Evolutionary conservation across 2,888 invertebrate genomes (phyloP).

Genomic region (Pammene aurita): DNA sequence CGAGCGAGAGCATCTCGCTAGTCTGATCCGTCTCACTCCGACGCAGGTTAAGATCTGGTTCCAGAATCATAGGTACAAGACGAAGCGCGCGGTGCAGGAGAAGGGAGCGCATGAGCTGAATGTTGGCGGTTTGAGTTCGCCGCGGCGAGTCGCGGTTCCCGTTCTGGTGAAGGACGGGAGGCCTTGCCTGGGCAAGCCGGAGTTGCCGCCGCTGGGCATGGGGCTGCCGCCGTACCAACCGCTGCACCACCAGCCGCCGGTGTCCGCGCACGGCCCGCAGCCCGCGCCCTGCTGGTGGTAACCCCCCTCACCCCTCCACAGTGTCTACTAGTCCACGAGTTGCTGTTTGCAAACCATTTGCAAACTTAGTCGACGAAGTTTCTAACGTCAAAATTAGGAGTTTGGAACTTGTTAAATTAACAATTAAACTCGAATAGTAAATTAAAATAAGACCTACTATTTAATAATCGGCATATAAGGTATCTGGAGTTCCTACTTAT

Average conservation of each 20-base stretch:
- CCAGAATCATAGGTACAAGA: slow-evolving; percentile 99
- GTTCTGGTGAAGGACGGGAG: slow-evolving; percentile 97
- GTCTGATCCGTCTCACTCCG: slow-evolving; percentile 96
- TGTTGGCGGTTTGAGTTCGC: slow-evolving; percentile 89
- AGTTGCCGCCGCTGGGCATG: slow-evolving; percentile 76
- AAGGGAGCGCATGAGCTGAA: slow-evolving; percentile 89
- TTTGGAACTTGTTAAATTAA: slow-evolving; percentile 46
- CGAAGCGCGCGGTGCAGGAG: slow-evolving; percentile 98
- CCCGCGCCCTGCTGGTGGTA: slow-evolving; percentile 84
- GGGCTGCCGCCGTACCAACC: slow-evolving; percentile 78
- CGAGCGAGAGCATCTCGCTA: slow-evolving; percentile 98
- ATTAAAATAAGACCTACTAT: slow-evolving; percentile 40
- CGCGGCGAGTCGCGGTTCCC: slow-evolving; percentile 96
- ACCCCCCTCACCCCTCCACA: slow-evolving; percentile 50
- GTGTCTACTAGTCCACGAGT: slow-evolving; percentile 71
- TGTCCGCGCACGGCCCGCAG: slow-evolving; percentile 67
- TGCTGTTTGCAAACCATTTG: slow-evolving; percentile 47
- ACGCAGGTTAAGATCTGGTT: slow-evolving; percentile 99
- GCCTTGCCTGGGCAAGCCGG: slow-evolving; percentile 88
- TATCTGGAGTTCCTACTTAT: slow-evolving; percentile 77
- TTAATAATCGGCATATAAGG: slow-evolving; percentile 57
- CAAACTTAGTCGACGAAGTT: slow-evolving; percentile 41
- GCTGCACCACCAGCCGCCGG: slow-evolving; percentile 73
- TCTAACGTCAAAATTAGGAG: slow-evolving; percentile 38
- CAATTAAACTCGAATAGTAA: slow-evolving; percentile 71